Conservation (phyloP, 1,140 invertebrate species). For the Cyclina sinensis region DNA sequence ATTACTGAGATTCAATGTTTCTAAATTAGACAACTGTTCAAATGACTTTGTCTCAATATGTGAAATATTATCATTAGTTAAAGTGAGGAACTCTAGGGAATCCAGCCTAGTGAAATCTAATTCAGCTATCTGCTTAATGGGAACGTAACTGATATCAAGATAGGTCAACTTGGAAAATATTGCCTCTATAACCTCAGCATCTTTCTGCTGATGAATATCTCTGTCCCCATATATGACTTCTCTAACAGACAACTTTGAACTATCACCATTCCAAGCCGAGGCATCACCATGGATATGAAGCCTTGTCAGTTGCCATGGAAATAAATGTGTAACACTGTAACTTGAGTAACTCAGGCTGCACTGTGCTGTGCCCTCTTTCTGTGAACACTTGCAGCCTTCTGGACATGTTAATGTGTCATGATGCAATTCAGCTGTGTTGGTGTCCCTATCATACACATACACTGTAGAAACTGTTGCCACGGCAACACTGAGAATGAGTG, state of each 20-base stretch:
- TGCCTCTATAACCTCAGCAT: not conserved
- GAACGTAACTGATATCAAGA: constrained; percentile 54
- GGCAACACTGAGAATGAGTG: not conserved
- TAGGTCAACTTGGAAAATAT: not conserved
- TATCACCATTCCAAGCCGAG: not conserved
- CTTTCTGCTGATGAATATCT: not conserved
- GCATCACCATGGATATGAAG: constrained; percentile 43
- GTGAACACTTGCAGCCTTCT: constrained; percentile 15
- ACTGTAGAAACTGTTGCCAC: not conserved
- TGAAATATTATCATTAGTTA: constrained; percentile 52
- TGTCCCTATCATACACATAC: not conserved
- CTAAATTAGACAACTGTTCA: constrained; percentile 68
- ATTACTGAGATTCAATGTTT: constrained; percentile 71
- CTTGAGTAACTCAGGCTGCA: constrained; percentile 13
- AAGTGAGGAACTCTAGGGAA: not conserved
- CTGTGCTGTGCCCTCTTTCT: not conserved
- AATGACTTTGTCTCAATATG: constrained; percentile 65
- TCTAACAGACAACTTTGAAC: constrained; percentile 14
- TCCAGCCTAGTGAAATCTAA: not conserved
- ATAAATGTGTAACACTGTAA: not conserved
- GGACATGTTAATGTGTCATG: not conserved
- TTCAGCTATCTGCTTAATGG: constrained; percentile 25
- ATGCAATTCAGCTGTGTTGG: not conserved
- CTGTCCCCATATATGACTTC: constrained; percentile 2
- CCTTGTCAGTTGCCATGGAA: constrained; percentile 34